Base-by-base conservation (phyloP, 1,140 invertebrate species). In the Leptinotarsa texana region DNA sequence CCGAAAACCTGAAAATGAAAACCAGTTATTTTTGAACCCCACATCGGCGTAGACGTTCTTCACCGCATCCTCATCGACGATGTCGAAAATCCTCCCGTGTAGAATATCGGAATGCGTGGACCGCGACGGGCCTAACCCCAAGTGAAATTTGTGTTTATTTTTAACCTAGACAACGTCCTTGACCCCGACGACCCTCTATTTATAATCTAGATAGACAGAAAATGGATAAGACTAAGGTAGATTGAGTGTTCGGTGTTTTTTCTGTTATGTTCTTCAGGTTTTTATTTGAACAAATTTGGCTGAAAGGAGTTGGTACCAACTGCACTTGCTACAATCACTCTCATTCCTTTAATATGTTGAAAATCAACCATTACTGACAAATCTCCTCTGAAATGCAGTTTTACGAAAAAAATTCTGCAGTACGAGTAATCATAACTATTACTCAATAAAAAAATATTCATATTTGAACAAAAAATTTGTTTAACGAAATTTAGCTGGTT, bases 21-120 rank as follows among this genome's bases (percentile, higher is more conserved):
- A 69, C 57, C 68, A 75, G 76, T 77, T 77, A 74, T 75, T 77
- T 77, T 77, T 74, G 62, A 74, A 71, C 76, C 73, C 72, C 73
- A 72, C 42, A 47, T 47, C 57, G 49, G 76, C 69, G 73, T 74
- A 72, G 70, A 72, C 73, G 73, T 74, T 69, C 21, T 49, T 18
- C 24, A 74, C 48, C 66, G 49, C 42, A 33, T 62, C 49, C 18
- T 51, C 47, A 27, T 11, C 42, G 21, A 74, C 73, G 76, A 70
- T 63, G 70, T 18, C 21, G 48, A 48, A 48, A 27, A 27, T 47
- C 22, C 70, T 27, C 33, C 66, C 73, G 73, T 62, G 69, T 65
- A 57, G 51, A 42, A 42, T 42, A 42, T 42, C 33, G 33, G 33
- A 42, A 57, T 57, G 61, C 42, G 18, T 42, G 42, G 47, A 18